Evolutionary conservation across 2,797 vertebrate species (phyloP).

Genomic region (Luscinia megarhynchos): DNA sequence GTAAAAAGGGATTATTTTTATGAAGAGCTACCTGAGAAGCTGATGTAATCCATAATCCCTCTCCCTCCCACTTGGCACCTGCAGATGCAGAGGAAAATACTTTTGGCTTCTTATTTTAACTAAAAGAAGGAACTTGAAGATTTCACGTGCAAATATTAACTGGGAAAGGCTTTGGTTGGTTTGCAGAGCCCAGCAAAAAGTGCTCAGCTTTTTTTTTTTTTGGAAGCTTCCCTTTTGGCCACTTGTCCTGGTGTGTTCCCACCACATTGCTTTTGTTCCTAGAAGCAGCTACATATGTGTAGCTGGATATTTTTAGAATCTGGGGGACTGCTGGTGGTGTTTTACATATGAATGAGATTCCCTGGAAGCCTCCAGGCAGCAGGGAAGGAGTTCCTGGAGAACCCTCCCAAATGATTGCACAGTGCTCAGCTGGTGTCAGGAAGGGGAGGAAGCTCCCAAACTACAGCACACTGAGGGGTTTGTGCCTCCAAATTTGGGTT

Average conservation of each 20-base stretch:
- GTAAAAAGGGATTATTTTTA: not conserved
- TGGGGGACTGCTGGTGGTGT: not conserved
- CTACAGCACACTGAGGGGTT: not conserved
- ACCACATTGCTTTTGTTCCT: not conserved
- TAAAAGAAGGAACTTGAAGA: not conserved
- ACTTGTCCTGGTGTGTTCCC: not conserved
- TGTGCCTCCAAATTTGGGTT: not conserved
- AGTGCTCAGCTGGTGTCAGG: not conserved
- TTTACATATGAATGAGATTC: slow-evolving; percentile 17
- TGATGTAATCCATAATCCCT: not conserved
- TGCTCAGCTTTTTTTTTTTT: not conserved
- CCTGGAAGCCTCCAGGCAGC: not conserved
- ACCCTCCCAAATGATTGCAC: rapidly evolving
- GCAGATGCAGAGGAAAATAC: not conserved
- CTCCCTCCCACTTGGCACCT: not conserved
- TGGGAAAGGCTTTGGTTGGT: not conserved
- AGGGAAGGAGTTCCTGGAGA: not conserved
- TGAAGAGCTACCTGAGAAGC: not conserved
- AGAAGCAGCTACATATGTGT: not conserved
- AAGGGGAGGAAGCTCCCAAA: not conserved
- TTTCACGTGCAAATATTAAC: rapidly evolving
- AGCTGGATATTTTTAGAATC: not conserved
- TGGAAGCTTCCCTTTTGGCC: not conserved
- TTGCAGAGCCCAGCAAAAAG: not conserved
- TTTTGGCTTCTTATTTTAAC: not conserved